phyloP scores from a whole-genome alignment of 2,888 invertebrate genomes.

The Rhagium mordax region DNA sequence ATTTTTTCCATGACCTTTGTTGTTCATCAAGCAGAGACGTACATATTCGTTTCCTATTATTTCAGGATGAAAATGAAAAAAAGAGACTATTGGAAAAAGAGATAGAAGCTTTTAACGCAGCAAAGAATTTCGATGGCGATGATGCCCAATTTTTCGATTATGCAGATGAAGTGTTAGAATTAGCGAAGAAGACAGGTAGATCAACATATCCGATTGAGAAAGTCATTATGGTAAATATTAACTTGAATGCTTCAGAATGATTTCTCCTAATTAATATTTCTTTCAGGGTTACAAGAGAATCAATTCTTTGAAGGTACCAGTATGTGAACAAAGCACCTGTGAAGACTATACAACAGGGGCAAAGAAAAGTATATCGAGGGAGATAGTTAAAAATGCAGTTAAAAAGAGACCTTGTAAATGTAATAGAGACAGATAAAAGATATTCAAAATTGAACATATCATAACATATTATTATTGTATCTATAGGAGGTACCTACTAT shows the following conservation, averaged over 20 bases:
- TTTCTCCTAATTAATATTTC: neutral
- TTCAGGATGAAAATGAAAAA: slow-evolving; percentile 55
- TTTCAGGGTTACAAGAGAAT: slow-evolving; percentile 38
- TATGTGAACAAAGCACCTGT: neutral
- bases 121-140: slow-evolving; percentile 68
- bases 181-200: slow-evolving; percentile 69
- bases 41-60: slow-evolving; percentile 23
- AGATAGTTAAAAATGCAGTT: neutral
- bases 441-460: neutral
- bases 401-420: slow-evolving; percentile 22
- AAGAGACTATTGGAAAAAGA: slow-evolving; percentile 53
- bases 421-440: neutral
- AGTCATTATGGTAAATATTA: slow-evolving; percentile 64
- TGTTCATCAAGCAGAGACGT: neutral
- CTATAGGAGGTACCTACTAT: too few relatives aligned
- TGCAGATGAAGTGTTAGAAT: slow-evolving; percentile 70
- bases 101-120: slow-evolving; percentile 67
- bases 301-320: slow-evolving; percentile 19
- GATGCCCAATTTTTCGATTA: slow-evolving; percentile 73
- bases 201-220: slow-evolving; percentile 70
- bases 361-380: slow-evolving; percentile 1
- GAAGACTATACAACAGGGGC: slow-evolving; percentile 7
- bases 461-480: neutral
- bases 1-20: too few relatives aligned
- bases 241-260: neutral